Evolutionary conservation across 1,140 invertebrate species (phyloP).

Genomic region (Panagrolaimus sp.): DNA sequence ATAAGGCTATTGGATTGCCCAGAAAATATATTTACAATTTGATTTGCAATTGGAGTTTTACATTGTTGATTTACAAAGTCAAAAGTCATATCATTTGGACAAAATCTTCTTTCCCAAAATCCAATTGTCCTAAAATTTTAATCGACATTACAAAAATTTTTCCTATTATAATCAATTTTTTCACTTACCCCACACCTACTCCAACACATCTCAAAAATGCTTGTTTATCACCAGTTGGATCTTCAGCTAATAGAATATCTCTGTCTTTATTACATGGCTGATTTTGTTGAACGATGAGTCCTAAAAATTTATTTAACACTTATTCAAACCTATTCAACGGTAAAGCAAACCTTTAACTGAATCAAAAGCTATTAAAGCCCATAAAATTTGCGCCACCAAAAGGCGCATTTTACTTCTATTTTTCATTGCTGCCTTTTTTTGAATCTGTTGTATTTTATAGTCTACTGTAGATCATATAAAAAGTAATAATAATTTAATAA

Average conservation of each 20-base stretch:
- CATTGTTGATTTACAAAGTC: conserved; percentile 55
- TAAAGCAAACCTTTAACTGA: no score
- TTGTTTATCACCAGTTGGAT: conserved; percentile 28
- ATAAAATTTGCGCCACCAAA: no score
- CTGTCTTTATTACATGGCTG: conserved; percentile 34
- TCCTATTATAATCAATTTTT: no score
- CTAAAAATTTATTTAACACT: no score
- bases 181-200: neutral
- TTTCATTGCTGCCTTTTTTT: no score
- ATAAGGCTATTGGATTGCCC: conserved; percentile 35
- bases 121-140: conserved; percentile 46
- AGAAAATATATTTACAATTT: conserved; percentile 8
- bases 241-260: conserved; percentile 37
- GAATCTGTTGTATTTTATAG: no score
- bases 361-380: no score
- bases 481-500: no score
- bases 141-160: neutral
- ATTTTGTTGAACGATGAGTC: conserved; percentile 24
- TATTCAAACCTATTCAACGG: no score
- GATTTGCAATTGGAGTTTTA: conserved; percentile 15
- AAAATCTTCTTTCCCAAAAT: conserved; percentile 51
- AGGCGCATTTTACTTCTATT: no score
- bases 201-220: conserved; percentile 36
- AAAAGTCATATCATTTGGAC: conserved; percentile 53
- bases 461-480: no score